A percentile compares a stretch with the other conserved stretches of the same genome.
Evolutionary conservation across 1,140 invertebrate species (phyloP).

Genomic region (Nasonia longicornis): DNA sequence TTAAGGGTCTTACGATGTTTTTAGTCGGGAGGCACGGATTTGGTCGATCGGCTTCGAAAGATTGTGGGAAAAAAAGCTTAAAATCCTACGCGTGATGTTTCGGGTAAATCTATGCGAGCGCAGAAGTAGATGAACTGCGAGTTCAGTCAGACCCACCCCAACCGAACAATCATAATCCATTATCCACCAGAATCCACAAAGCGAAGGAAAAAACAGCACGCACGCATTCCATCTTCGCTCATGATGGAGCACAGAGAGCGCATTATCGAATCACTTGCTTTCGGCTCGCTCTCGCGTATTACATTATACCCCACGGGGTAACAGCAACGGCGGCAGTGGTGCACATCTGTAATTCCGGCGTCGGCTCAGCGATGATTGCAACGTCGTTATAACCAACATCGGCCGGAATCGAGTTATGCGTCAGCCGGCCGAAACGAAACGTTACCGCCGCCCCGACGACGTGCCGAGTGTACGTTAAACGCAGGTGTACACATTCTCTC

Average conservation of each 20-base stretch:
- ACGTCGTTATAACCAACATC: background rate
- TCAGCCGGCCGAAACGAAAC: background rate
- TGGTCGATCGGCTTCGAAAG: too few relatives aligned
- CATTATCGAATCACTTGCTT: conserved; percentile 12
- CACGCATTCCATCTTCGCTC: too few relatives aligned
- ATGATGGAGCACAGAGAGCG: background rate
- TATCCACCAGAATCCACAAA: too few relatives aligned
- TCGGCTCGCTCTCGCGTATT: background rate
- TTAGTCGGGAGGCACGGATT: too few relatives aligned
- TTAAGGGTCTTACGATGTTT: background rate
- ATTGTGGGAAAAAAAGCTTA: too few relatives aligned
- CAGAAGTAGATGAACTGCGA: too few relatives aligned
- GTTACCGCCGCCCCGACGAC: background rate
- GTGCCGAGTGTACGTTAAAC: conserved; percentile 3
- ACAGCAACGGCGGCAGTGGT: background rate
- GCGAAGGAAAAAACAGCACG: too few relatives aligned
- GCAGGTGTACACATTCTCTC: background rate
- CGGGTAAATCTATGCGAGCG: too few relatives aligned
- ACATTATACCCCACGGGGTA: background rate
- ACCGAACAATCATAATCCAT: too few relatives aligned
- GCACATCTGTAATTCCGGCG: background rate
- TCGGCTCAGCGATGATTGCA: conserved; percentile 5
- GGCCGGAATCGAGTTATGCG: conserved; percentile 3
- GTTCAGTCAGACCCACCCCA: too few relatives aligned
- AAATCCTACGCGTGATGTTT: too few relatives aligned